Percentiles rank a stretch among this genome's conserved stretches.
Evolutionary conservation across 2,797 vertebrate species (phyloP).

Genomic region (Peromyscus nudipes): DNA sequence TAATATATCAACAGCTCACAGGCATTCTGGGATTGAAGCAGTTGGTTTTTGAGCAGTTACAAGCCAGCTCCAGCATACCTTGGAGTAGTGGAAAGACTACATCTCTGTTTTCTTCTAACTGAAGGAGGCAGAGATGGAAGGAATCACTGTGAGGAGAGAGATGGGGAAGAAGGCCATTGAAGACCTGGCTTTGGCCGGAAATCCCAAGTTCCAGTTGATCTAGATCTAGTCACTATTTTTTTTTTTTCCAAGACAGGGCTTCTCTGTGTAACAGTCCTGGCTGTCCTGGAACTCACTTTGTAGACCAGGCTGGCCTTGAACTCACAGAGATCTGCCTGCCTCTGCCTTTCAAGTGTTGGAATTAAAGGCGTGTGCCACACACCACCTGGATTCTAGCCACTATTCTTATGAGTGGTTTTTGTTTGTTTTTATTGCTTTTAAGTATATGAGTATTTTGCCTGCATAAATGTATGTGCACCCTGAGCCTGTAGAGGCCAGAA

Average conservation of each 20-base stretch:
- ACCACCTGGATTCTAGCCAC: background rate
- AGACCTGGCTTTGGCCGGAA: background rate
- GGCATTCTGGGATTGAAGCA: background rate
- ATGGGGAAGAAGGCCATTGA: background rate
- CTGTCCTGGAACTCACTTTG: background rate
- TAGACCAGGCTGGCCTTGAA: background rate
- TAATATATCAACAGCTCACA: background rate
- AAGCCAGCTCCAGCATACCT: background rate
- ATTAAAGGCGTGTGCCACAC: no score
- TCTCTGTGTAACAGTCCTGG: background rate
- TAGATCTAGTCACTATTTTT: background rate
- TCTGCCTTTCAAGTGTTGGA: no score
- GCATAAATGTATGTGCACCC: background rate
- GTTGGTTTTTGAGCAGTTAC: background rate
- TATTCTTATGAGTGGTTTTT: background rate
- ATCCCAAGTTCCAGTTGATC: background rate
- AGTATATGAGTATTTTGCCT: background rate
- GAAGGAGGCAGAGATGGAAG: background rate
- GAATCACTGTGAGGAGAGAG: background rate
- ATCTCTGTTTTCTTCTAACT: background rate
- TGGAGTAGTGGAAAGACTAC: background rate
- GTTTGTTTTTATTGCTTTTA: background rate
- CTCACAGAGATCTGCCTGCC: background rate
- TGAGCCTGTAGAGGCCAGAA: background rate
- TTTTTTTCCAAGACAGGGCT: background rate